Evolutionary conservation across 1,140 invertebrate genomes (phyloP), one percentile per base, ranked within the genome.

Genomic region (Onthophagus taurus): DNA sequence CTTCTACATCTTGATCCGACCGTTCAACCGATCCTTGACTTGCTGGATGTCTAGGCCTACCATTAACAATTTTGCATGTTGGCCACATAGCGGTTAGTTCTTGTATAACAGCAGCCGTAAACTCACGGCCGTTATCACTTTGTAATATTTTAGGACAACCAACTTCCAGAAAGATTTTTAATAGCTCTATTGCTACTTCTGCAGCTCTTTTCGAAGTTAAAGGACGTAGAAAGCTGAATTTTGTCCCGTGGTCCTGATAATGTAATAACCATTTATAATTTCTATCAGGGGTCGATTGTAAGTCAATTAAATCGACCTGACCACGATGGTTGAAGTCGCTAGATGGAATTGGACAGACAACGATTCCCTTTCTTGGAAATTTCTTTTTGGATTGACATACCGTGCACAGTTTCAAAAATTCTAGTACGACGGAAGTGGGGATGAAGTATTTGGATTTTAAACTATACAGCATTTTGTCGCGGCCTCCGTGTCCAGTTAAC

Each of bases 241-340:
- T 67, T 16, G 59, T 67, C 7, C 54, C 50, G 44, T 63, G 55
- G 38, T 64, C 54, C 52, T 66, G 60, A 36, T 64, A 66, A 24
- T 62, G 52, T 12, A 66, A 31, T 35, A 65, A 37, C 44, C 52
- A 64, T 44, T 55, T 57, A 37, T 42, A 62, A 2, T 61, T 39
- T 29, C 51, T 52, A 53, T 60, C 55, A 17, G 51, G 48, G 31
- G 47, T 47, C 31, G 55, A 59, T 38, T 62, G 60, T 38, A 49
- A 49, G 37, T 51, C 50, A 9, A 51, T 48, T 26, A 45, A 29
- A 30, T 45, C 43, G 11, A 45, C 34, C 19, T 45, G 43, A 13
- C 43, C 43, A 17, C 21, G 18, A 20, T 26, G n/a, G 16, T 45
- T 36, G 16, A 36, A 45, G 23, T 45, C 30, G 20, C 12, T 45